Percentiles rank a stretch among this genome's conserved stretches.
phyloP scores from a whole-genome alignment of 2,797 vertebrate species.

The Peromyscus eremicus region DNA sequence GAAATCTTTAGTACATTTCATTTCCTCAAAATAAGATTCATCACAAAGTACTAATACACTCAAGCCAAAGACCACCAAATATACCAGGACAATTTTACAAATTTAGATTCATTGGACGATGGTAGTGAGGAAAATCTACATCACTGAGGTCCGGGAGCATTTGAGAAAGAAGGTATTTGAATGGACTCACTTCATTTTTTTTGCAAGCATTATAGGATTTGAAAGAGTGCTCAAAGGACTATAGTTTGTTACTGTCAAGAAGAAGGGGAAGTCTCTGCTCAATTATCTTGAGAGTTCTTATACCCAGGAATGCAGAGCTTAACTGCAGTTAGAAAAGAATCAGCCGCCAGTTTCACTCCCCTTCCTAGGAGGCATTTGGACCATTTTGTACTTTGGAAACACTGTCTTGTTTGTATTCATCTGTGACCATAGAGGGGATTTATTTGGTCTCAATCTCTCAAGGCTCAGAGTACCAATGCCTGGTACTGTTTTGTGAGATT shows the following conservation, averaged over 20 bases:
- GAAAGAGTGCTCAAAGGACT: not conserved
- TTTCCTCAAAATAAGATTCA: not conserved
- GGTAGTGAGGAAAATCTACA: not conserved
- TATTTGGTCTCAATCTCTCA: not conserved
- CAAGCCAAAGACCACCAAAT: not conserved
- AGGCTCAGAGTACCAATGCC: not conserved
- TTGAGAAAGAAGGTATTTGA: not conserved
- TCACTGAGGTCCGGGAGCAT: not conserved
- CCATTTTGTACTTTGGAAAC: not conserved
- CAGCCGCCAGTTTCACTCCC: not conserved
- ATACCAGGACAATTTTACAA: not conserved
- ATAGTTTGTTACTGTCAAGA: not conserved
- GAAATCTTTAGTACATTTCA: not conserved
- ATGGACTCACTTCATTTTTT: not conserved
- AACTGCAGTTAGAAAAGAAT: not conserved
- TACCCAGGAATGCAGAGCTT: not conserved
- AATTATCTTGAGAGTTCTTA: not conserved
- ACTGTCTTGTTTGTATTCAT: not conserved
- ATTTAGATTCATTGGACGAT: not conserved
- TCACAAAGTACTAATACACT: not conserved
- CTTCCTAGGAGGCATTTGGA: not conserved
- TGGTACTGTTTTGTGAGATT: not conserved
- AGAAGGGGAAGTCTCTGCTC: not conserved
- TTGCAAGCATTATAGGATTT: not conserved
- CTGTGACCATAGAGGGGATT: not conserved